These are phyloP conservation scores for Phrynosoma blainvillii DNA, from an alignment of 2,113 vertebrate species.

Conservation along the genomic window DNA sequence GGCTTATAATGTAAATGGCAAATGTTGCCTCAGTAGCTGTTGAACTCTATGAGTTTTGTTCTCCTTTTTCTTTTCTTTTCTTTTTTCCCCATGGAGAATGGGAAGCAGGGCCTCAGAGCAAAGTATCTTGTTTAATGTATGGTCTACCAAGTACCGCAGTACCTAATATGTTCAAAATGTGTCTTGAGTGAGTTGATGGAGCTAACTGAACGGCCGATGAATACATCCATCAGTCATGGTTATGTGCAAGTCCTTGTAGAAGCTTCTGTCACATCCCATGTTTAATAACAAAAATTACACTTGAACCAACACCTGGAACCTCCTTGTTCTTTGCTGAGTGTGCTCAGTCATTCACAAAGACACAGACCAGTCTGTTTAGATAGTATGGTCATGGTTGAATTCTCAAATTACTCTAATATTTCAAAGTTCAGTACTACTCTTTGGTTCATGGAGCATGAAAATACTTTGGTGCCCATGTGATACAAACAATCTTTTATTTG, in stretches of 20 bases:
- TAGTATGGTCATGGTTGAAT: conserved; percentile 55
- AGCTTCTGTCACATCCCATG: conserved; percentile 70
- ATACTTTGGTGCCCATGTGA: conserved; percentile 42
- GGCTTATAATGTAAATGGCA: conserved; percentile 99
- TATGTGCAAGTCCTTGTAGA: conserved; percentile 81
- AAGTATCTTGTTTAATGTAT: conserved; percentile 90
- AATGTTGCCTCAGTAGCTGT: conserved; percentile 99
- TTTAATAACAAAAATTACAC: conserved; percentile 74
- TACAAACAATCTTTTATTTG: conserved; percentile 44
- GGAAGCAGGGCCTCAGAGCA: conserved; percentile 91
- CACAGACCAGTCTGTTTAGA: conserved; percentile 57
- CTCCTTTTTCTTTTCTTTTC: conserved; percentile 77
- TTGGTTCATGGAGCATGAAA: conserved; percentile 59
- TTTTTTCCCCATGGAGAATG: conserved; percentile 86
- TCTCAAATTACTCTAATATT: conserved; percentile 57
- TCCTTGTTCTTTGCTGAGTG: conserved; percentile 52
- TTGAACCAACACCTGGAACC: conserved; percentile 67
- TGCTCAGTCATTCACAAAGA: conserved; percentile 8
- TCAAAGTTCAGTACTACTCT: conserved; percentile 55
- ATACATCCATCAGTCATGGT: conserved; percentile 74
- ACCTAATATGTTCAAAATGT: conserved; percentile 93
- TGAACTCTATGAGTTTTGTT: conserved; percentile 99
- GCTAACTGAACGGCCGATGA: conserved; percentile 78
- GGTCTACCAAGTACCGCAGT: conserved; percentile 86
- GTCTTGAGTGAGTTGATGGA: conserved; percentile 87